Percentiles rank a stretch among this genome's conserved stretches.
Evolutionary conservation across 2,113 vertebrate species (phyloP).

Genomic region (Dinomys branickii): DNA sequence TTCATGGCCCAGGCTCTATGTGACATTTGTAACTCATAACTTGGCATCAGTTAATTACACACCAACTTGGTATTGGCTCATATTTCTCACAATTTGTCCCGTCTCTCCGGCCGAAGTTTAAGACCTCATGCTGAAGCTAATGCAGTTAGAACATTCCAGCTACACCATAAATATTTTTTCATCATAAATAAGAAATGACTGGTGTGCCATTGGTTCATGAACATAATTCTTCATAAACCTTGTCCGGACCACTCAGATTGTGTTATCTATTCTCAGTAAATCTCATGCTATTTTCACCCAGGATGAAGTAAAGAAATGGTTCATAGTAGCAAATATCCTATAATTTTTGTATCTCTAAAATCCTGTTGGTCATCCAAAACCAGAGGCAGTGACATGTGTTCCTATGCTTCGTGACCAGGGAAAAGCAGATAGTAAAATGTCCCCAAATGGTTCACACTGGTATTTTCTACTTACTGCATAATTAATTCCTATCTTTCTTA

Average conservation of each 20-base stretch:
- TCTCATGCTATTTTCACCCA: background rate
- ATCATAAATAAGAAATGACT: constrained; percentile 31
- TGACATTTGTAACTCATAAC: background rate
- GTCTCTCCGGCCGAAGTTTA: background rate
- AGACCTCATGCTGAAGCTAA: background rate
- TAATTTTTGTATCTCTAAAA: constrained; percentile 31
- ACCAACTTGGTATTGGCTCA: background rate
- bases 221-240: background rate
- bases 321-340: background rate
- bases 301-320: constrained; percentile 27
- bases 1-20: background rate
- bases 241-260: background rate
- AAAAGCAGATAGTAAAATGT: constrained; percentile 53
- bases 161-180: background rate
- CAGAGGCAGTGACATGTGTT: background rate
- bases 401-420: background rate
- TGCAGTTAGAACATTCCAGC: background rate
- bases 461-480: constrained; percentile 27
- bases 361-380: background rate
- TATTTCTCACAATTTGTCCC: background rate
- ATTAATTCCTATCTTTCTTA: constrained; percentile 22
- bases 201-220: background rate
- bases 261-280: background rate
- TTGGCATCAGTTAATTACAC: background rate
- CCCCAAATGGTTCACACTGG: constrained; percentile 4